Conservation (phyloP, 2,113 vertebrate genomes). For the Neotoma lepida region DNA sequence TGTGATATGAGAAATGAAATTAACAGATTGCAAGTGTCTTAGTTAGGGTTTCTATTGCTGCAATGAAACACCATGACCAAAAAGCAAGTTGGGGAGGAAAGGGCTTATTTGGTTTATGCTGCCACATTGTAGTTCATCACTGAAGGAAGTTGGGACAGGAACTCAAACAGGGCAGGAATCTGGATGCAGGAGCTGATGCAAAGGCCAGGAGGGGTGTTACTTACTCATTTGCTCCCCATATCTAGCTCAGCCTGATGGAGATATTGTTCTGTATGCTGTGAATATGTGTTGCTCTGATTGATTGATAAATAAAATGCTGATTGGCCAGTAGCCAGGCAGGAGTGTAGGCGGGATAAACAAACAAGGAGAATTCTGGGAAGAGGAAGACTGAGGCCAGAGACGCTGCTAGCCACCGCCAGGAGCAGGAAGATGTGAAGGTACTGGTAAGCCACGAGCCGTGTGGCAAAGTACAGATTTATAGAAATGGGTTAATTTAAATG, state of each 20-base stretch:
- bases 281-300: too few species aligned
- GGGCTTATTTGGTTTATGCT: background rate
- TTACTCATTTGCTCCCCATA: background rate
- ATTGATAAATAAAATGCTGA: too few species aligned
- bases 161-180: background rate
- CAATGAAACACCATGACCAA: background rate
- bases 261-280: too few species aligned
- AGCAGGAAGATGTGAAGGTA: too few species aligned
- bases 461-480: too few species aligned
- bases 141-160: background rate
- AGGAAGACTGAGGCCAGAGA: too few species aligned
- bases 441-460: too few species aligned
- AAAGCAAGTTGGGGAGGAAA: background rate
- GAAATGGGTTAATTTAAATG: too few species aligned
- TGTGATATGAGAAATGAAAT: constrained; percentile 17
- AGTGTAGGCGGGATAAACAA: too few species aligned
- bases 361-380: too few species aligned
- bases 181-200: background rate
- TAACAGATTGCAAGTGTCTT: background rate
- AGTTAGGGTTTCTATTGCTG: background rate
- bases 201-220: background rate
- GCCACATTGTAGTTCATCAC: background rate
- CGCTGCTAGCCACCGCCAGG: too few species aligned
- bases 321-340: too few species aligned
- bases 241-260: background rate